Evolutionary conservation across 2,888 invertebrate genomes (phyloP), one percentile per base, ranked within the genome.

Genomic region (Apodemia hepburni): DNA sequence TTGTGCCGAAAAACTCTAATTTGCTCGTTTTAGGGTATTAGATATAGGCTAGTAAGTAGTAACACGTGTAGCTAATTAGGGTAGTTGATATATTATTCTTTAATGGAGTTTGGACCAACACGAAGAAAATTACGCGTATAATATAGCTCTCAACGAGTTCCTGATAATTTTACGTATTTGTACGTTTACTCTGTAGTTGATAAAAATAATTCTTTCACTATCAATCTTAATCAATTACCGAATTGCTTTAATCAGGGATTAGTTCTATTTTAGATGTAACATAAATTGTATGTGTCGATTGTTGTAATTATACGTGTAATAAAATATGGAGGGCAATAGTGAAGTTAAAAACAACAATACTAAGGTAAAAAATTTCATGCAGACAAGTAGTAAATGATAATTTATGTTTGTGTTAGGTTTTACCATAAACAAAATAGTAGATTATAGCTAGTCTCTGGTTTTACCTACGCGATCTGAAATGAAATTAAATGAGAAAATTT

Each of bases 131-230:
- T 8, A 33, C 33, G 33, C 8, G 8, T 0, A 8, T 33, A 8
- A 8, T 0, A 8, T 33, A 7, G 33, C 33, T 33, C 8, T 33
- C 0, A 38, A 4, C 38, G 3, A 12, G 12, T 12, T 12, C 12
- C 38, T 38, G 38, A 33, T 33, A 33, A 33, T 33, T 33, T 33
- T 33, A 33, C 33, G 33, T 8, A 33, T 38, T 38, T 7, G 38
- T 38, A 12, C 12, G 12, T 38, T 38, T 12, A 38, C 3, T 12
- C 38, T 11, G 11, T 8, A n/a, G 7, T 18, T 51, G 51, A 51
- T 51, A 51, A 51, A 22, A 51, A 51, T 8, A 51, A 51, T 51
- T 51, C 51, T 51, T 22, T 51, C 18, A 11, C 22, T 51, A 51
- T 51, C 51, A 49, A 17, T 49, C 9, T 9, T 22, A 51, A 47